Evolutionary conservation across 2,113 vertebrate species (phyloP).

Genomic region (Archocentrus centrarchus): DNA sequence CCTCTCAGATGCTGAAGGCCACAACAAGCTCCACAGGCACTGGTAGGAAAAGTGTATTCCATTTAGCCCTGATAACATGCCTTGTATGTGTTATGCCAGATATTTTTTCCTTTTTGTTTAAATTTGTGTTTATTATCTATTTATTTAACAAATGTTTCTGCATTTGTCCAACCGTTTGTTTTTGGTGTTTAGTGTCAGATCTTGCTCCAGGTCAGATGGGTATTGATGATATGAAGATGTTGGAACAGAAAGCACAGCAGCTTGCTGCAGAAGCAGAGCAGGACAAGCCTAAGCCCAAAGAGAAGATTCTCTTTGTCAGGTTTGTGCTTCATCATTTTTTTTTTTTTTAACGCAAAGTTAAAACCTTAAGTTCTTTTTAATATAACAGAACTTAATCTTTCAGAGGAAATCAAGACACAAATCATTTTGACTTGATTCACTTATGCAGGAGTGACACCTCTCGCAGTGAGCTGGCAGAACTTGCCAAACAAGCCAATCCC

Average conservation of each 20-base stretch:
- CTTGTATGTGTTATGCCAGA: neutral
- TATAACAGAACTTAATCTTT: neutral
- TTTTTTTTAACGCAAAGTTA: neutral
- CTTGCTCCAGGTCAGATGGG: conserved; percentile 88
- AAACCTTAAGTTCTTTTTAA: neutral
- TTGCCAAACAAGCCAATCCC: conserved; percentile 89
- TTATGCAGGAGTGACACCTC: conserved; percentile 87
- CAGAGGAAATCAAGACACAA: neutral
- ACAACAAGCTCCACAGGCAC: conserved; percentile 87
- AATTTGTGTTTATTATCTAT: neutral
- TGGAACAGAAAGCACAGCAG: conserved; percentile 91
- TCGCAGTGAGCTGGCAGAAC: conserved; percentile 88
- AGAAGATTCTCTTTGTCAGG: conserved; percentile 94
- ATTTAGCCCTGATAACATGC: neutral
- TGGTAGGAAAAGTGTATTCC: conserved; percentile 63
- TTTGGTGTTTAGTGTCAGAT: conserved; percentile 83
- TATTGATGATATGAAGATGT: conserved; percentile 91
- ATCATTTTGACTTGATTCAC: neutral
- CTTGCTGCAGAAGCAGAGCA: conserved; percentile 87
- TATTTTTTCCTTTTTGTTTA: neutral
- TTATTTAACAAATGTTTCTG: neutral
- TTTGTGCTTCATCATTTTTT: conserved; percentile 54
- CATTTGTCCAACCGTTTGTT: neutral
- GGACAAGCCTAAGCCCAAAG: conserved; percentile 89
- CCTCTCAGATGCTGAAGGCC: conserved; percentile 93